phyloP scores from a whole-genome alignment of 2,888 invertebrate species.

The Crepidodera aurea region DNA sequence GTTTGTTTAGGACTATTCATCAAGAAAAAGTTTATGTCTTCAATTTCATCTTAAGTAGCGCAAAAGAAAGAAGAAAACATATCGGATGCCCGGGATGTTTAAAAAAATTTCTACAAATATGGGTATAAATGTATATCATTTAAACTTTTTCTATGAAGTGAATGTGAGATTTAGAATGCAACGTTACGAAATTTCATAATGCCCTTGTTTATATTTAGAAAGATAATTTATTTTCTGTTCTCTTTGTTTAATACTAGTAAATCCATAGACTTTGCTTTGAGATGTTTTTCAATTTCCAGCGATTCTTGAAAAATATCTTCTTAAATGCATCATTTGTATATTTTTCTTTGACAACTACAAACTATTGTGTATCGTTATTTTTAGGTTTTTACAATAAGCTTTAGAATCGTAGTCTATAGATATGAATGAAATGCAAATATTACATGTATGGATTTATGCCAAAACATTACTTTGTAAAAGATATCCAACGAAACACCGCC shows the following conservation, averaged over 20 bases:
- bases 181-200: no score
- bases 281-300: no score
- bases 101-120: constrained; percentile 2
- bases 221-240: no score
- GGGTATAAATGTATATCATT: background rate
- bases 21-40: constrained; percentile 13
- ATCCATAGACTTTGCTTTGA: no score
- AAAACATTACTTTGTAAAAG: background rate
- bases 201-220: no score
- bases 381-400: background rate
- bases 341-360: background rate
- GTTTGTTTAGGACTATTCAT: constrained; percentile 29
- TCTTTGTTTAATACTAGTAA: no score
- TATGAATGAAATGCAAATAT: constrained; percentile 4
- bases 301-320: no score
- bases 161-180: background rate
- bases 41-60: constrained; percentile 11
- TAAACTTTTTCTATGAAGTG: constrained; percentile 4
- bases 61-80: constrained; percentile 10
- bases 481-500: background rate
- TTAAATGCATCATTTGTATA: background rate
- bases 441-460: constrained; percentile 7
- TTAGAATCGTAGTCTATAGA: background rate
- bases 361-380: background rate
- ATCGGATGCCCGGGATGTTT: constrained; percentile 1